Base-by-base conservation (phyloP, 1,140 invertebrate genomes). In the Aphis gossypii region DNA sequence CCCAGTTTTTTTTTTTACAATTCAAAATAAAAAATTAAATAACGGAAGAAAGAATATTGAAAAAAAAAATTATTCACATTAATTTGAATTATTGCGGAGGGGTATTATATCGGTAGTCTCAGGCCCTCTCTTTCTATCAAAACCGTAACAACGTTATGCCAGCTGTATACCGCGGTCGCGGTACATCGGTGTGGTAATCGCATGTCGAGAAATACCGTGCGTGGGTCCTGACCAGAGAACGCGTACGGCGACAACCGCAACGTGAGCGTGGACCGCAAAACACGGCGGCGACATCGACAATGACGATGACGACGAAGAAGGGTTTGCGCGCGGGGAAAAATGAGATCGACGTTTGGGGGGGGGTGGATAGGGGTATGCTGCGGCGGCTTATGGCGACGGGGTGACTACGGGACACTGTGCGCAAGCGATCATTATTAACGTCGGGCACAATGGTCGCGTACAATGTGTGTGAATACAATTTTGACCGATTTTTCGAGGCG, bases 401-500 rank as follows among this genome's bases (percentile, higher is more conserved):
- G 8, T 68, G 60, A 76, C 30, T n/a, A 18, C 30, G 38, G n/a
- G 35, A 76, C 60, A 76, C 60, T n/a, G n/a, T 76, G 60, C 60
- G 60, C 14, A 3, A 35, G 44, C 30, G 84, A 87, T 51, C 23
- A 51, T 88, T 88, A 88, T 88, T 35, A 51, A 88, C 46, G 86
- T 7, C 18, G 30, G 11, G 30, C 30, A 35, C n/a, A 35, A 88
- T n/a, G 38, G 46, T 48, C 30, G 5, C 46, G 86, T 88, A n/a
- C 86, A 84, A 35, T 23, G n/a, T 51, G 46, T 44, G n/a, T 51
- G 87, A n/a, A 89, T 38, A 89, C n/a, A n/a, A 76, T 89, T 89
- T 54, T 18, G 20, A 38, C 48, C 87, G n/a, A 54, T 89, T 89
- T 89, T 89, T 89, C 48, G 48, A 3, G 87, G n/a, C 35, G 48